Conservation (phyloP, 2,888 invertebrate genomes). For the Cryptocheilus praepositus region DNA sequence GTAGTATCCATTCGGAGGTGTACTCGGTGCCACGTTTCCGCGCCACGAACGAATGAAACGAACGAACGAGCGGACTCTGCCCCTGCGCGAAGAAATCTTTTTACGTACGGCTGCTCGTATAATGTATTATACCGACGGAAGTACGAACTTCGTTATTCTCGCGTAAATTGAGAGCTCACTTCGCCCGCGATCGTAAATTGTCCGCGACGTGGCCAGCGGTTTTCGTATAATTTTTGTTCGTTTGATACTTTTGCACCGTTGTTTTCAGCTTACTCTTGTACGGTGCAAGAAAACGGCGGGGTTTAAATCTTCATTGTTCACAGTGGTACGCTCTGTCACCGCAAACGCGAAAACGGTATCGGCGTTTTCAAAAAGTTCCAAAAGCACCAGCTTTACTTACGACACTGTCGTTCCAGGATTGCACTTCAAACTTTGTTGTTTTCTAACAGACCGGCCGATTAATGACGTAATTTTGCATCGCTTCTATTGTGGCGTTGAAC, state of each 20-base stretch:
- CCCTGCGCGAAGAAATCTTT: too few species aligned
- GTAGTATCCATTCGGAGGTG: constrained; percentile 41
- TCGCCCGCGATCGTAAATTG: constrained; percentile 9
- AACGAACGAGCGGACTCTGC: constrained; percentile 13
- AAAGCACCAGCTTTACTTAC: too few species aligned
- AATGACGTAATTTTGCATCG: too few species aligned
- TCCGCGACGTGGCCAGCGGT: background rate
- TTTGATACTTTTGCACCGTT: too few species aligned
- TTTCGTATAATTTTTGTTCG: background rate
- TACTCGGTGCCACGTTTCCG: constrained; percentile 41
- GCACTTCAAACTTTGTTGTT: too few species aligned
- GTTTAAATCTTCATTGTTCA: background rate
- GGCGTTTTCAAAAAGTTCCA: too few species aligned
- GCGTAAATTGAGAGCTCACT: constrained; percentile 20
- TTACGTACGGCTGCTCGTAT: constrained; percentile 29
- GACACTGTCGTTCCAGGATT: too few species aligned
- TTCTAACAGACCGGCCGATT: too few species aligned
- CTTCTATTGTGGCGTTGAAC: too few species aligned
- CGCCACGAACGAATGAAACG: constrained; percentile 7
- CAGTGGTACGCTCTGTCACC: too few species aligned
- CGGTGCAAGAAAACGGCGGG: background rate
- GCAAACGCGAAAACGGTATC: too few species aligned
- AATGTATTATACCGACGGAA: constrained; percentile 50
- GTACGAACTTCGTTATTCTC: constrained; percentile 21
- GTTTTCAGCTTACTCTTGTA: too few species aligned